Evolutionary conservation across 2,797 vertebrate species (phyloP), one percentile per base, ranked within the genome.

Genomic region (Aerospiza tachiro): DNA sequence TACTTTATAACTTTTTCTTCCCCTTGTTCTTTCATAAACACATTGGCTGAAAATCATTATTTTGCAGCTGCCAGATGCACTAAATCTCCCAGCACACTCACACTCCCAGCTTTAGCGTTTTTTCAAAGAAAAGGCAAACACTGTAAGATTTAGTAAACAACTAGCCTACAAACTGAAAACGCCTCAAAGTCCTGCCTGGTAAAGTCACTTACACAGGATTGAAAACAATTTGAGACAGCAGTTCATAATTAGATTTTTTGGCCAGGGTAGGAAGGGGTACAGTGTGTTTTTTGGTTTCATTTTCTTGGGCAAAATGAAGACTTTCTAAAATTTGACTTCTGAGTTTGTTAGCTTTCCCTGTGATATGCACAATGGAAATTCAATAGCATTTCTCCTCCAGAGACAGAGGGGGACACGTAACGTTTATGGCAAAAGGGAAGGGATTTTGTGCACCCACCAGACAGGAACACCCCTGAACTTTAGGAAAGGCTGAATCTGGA

Each of bases 11-110:
- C 70, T 45, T 96, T 80, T 88, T 89, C 71, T 87, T 91, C 6
- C 31, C 17, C 63, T 95, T 68, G 22, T 82, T 79, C 73, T 95
- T 92, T 92, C 71, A 83, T 85, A 86, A 96, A 94, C 47, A 85
- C 17, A 58, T 75, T 79, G 74, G 85, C 91, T 90, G 73, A 80
- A 49, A 92, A 95, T 83, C 80, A 85, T 68, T 82, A 53, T 85
- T 92, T 91, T 92, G 77, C 82, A 95, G 89, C 84, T 95, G 93
- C 91, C 96, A 97, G 91, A 96, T 79, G 77, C 92, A 95, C 91
- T 82, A 92, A 81, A 85, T 85, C 89, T 95, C 80, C 45, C 72
- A 95, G 83, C 44, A 87, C 25, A 77, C 74, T 95, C 67, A 17
- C 52, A 89, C 71, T 94, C 87, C 82, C 74, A 84, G 86, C 87